Conservation (phyloP, 2,113 vertebrate species). For the Ictalurus furcatus region DNA sequence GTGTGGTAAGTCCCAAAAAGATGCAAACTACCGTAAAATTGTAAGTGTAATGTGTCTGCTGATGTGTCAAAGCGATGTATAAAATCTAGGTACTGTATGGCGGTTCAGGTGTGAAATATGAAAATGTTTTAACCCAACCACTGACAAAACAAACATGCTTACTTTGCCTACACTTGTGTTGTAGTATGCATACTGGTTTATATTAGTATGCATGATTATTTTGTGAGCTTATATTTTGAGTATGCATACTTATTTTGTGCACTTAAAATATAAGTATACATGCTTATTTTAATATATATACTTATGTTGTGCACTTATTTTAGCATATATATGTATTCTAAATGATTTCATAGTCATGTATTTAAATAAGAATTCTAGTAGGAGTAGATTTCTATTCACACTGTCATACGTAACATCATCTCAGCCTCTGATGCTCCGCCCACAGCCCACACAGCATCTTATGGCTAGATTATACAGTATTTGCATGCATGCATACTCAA, state of each 20-base stretch:
- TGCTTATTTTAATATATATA: background rate
- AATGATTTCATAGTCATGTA: background rate
- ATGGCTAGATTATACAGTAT: no score
- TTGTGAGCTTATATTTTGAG: background rate
- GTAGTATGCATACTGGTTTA: background rate
- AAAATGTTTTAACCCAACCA: background rate
- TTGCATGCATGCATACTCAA: no score
- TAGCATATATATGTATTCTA: background rate
- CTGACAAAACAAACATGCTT: background rate
- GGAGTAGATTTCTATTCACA: background rate
- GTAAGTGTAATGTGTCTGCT: background rate
- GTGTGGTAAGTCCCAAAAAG: background rate
- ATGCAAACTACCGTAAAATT: background rate
- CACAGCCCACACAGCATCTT: background rate
- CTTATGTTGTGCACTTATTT: background rate
- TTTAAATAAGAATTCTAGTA: background rate
- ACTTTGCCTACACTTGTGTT: background rate
- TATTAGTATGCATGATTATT: background rate
- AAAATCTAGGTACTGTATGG: background rate
- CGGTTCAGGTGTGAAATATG: background rate
- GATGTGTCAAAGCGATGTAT: background rate
- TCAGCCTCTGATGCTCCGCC: background rate
- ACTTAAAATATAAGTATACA: background rate
- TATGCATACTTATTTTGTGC: background rate
- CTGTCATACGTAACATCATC: background rate